Evolutionary conservation across 2,113 vertebrate genomes (phyloP).

Genomic region (Neogale vison): DNA sequence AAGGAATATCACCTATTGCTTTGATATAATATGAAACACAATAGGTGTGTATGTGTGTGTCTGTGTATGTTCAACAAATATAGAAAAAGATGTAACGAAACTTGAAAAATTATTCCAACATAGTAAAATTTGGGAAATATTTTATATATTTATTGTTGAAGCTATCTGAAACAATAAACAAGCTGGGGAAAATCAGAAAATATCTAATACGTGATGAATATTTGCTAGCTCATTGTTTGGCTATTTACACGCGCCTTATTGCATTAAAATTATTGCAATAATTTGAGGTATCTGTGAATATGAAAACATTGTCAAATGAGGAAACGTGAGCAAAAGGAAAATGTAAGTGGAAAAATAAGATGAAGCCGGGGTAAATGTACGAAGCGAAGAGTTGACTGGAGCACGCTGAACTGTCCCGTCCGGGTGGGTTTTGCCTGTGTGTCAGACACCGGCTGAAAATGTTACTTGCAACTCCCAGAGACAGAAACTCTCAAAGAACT

Average conservation of each 20-base stretch:
- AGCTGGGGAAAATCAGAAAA: constrained; percentile 13
- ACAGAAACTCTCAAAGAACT: background rate
- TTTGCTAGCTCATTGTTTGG: background rate
- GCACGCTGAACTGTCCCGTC: background rate
- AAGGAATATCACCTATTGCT: background rate
- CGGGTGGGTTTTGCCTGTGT: background rate
- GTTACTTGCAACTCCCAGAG: background rate
- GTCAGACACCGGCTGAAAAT: background rate
- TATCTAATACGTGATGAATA: background rate
- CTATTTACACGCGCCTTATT: background rate
- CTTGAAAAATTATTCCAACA: background rate
- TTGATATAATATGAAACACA: background rate
- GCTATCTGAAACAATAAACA: constrained; percentile 1
- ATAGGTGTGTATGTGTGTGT: background rate
- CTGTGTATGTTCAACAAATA: background rate
- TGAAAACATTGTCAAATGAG: background rate
- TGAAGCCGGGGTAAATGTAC: background rate
- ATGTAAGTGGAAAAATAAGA: background rate
- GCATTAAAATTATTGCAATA: background rate
- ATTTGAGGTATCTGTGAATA: background rate
- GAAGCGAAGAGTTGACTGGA: background rate
- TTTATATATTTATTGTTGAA: background rate
- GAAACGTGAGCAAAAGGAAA: background rate
- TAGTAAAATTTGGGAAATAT: background rate
- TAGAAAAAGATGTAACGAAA: background rate